Evolutionary conservation across 1,140 invertebrate species (phyloP).

Genomic region (Heliconius melpomene): DNA sequence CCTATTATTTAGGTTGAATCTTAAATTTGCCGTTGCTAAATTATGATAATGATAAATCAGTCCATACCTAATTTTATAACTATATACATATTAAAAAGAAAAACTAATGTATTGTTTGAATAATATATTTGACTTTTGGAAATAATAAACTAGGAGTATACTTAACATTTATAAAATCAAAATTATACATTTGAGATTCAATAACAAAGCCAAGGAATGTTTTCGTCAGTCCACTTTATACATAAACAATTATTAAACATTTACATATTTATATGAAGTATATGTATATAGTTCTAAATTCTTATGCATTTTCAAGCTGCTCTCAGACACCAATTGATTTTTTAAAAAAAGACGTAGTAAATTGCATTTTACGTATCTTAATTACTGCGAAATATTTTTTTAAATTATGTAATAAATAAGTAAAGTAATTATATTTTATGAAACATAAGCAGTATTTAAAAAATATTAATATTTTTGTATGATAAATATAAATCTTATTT

Average conservation of each 20-base stretch:
- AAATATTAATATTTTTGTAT: not conserved
- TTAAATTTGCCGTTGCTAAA: too few relatives aligned
- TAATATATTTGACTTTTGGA: conserved; percentile 4
- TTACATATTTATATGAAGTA: conserved; percentile 4
- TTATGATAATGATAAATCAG: too few relatives aligned
- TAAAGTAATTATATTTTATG: too few relatives aligned
- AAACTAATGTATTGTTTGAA: not conserved
- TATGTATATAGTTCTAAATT: not conserved
- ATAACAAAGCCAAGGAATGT: conserved; percentile 19
- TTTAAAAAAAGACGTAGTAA: too few relatives aligned
- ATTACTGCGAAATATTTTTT: too few relatives aligned
- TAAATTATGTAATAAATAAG: too few relatives aligned
- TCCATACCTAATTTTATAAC: too few relatives aligned
- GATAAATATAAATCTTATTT: conserved; percentile 8
- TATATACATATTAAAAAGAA: not conserved
- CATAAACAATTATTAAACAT: conserved; percentile 7
- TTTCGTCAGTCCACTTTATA: conserved; percentile 18
- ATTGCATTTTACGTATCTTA: not conserved
- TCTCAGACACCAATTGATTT: not conserved
- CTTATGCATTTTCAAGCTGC: not conserved
- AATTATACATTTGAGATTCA: conserved; percentile 32
- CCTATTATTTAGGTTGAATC: too few relatives aligned
- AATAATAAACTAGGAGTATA: conserved; percentile 11
- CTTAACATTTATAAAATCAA: conserved; percentile 10
- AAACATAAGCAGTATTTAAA: too few relatives aligned